Percentiles rank a stretch among this genome's conserved stretches.
These are phyloP conservation scores for Datnioides undecimradiatus DNA, from an alignment of 2,113 vertebrate species.

Conservation along the genomic window DNA sequence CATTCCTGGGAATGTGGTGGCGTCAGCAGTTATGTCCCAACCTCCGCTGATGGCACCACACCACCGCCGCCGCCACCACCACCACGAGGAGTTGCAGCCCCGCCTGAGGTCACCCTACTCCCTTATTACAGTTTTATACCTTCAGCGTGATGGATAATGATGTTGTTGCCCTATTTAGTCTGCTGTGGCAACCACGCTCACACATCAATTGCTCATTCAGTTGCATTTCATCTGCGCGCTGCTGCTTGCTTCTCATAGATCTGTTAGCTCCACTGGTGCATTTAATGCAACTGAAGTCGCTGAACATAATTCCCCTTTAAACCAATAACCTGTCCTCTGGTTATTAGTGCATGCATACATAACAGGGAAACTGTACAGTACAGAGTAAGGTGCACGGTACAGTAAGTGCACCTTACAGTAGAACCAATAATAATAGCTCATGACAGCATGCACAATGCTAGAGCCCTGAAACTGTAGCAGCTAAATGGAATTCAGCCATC, in stretches of 20 bases:
- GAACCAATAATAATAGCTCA: too few relatives aligned
- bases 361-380: not conserved
- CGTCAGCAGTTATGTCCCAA: conserved; percentile 80
- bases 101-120: conserved; percentile 73
- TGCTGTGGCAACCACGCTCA: conserved; percentile 41
- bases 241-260: conserved; percentile 8
- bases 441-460: too few relatives aligned
- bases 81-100: conserved; percentile 50
- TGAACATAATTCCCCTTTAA: not conserved
- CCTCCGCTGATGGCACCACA: conserved; percentile 63
- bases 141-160: conserved; percentile 73
- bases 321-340: not conserved
- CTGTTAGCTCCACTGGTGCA: conserved; percentile 5
- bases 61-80: conserved; percentile 43
- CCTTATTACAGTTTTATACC: conserved; percentile 76
- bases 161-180: conserved; percentile 76
- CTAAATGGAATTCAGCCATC: too few relatives aligned
- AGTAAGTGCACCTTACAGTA: not conserved
- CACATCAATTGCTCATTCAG: conserved; percentile 55
- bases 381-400: not conserved
- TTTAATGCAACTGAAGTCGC: conserved; percentile 10
- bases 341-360: not conserved
- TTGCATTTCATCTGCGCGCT: conserved; percentile 45
- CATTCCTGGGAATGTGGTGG: conserved; percentile 80
- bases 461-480: too few relatives aligned